phyloP scores from a whole-genome alignment of 2,888 invertebrate species.

The Nymphalis polychloros region DNA sequence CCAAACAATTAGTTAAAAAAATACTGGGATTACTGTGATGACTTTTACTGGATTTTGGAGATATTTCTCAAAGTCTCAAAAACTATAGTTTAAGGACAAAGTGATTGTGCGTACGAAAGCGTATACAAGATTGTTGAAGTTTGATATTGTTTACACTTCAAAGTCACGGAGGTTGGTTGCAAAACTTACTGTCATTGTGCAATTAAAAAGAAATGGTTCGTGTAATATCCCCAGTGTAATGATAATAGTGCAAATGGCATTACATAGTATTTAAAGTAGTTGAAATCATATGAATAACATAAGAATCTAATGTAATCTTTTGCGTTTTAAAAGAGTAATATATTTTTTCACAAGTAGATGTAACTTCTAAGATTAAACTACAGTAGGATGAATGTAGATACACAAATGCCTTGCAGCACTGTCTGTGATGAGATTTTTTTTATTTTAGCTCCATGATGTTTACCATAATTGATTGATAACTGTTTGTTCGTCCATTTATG shows the following conservation, averaged over 20 bases:
- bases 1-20: too few relatives aligned
- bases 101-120: not conserved
- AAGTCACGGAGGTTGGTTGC: too few relatives aligned
- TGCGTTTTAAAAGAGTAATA: conserved; percentile 4
- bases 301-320: not conserved
- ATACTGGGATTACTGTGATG: too few relatives aligned
- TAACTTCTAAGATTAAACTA: not conserved
- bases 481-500: too few relatives aligned
- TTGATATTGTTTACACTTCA: too few relatives aligned
- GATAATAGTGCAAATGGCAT: conserved; percentile 13
- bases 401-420: not conserved
- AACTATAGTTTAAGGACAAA: not conserved
- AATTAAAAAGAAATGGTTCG: not conserved
- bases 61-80: too few relatives aligned
- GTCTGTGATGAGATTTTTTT: not conserved
- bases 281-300: not conserved
- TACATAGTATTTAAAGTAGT: not conserved
- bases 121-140: too few relatives aligned
- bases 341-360: conserved; percentile 4
- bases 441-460: too few relatives aligned
- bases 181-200: not conserved
- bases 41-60: too few relatives aligned
- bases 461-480: too few relatives aligned
- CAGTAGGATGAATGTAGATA: not conserved
- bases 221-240: not conserved